These are phyloP conservation scores for Heteromurus nitidus DNA, from an alignment of 2,888 invertebrate species.

Conservation along the genomic window DNA sequence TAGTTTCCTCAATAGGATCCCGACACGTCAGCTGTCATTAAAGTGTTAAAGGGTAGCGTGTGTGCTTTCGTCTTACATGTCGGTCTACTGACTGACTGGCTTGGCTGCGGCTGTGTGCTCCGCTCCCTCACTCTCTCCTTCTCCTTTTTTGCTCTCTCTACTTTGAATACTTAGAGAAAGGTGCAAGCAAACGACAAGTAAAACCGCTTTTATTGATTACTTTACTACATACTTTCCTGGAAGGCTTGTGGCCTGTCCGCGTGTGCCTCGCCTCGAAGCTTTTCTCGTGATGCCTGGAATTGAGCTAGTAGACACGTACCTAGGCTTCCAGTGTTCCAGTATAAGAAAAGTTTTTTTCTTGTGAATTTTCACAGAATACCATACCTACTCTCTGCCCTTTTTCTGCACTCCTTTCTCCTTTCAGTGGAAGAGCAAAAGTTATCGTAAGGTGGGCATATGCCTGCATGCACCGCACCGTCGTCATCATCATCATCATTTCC, in stretches of 20 bases:
- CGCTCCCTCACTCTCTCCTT: neutral
- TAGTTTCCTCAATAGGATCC: conserved; percentile 55
- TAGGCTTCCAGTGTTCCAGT: neutral
- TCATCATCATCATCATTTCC: conserved; percentile 35
- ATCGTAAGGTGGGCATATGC: conserved; percentile 28
- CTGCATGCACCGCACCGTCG: conserved; percentile 21
- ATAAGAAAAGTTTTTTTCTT: too few species aligned
- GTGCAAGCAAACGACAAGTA: conserved; percentile 24
- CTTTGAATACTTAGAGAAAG: conserved; percentile 6
- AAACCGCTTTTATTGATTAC: conserved; percentile 51
- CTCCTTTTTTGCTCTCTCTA: conserved; percentile 9
- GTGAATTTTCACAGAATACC: too few species aligned
- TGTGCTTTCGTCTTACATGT: conserved; percentile 24
- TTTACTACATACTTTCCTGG: conserved; percentile 6
- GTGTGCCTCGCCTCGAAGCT: too few species aligned
- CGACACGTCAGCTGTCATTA: conserved; percentile 61
- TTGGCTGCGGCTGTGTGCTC: neutral
- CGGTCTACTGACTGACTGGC: conserved; percentile 37
- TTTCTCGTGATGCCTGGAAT: too few species aligned
- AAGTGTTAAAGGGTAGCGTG: conserved; percentile 49
- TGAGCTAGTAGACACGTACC: too few species aligned
- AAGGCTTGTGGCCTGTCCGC: conserved; percentile 19
- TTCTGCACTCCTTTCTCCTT: neutral
- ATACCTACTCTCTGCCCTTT: neutral
- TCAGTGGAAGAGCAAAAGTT: neutral